Base-by-base conservation (phyloP, 2,797 vertebrate genomes). In the Pangasius djambal region DNA sequence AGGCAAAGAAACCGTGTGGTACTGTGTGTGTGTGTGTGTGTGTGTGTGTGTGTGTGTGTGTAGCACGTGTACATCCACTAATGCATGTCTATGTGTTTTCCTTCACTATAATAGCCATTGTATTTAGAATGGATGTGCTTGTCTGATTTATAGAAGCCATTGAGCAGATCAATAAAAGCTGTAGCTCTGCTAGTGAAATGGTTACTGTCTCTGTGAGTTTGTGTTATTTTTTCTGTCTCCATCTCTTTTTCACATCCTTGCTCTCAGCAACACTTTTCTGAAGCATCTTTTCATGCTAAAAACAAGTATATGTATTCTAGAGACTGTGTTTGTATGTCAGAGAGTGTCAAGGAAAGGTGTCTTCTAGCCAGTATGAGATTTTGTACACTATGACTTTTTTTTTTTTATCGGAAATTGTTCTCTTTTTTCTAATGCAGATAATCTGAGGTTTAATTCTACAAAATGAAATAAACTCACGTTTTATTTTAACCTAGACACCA, bases 141-240 rank as follows among this genome's bases (percentile, higher is more conserved):
- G 85, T 89, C 86, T 89, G 90, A 90, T 90, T 89, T 91, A 91
- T 91, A 90, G 89, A 92, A 88, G 88, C 75, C 79, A 63, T 87
- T 88, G 86, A 88, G 86, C 70, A 89, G 90, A 92, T 91, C 90
- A 31, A 91, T 92, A 79, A 91, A 87, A 91, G 86, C 87, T 89
- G 82, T 84, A 83, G 84, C 55, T 74, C 63, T 79, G 81, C 72
- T 89, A 55, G 67, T 88, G 81, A 72, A 90, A 88, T 87, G 59
- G 91, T 87, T 88, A 59, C 74, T 89, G 81, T 72, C 84, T 89
- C 69, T 79, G 86, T 86, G 77, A 89, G 70, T 84, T 79, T 88
- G 88, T 87, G 87, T 86, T 88, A 77, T 87, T 89, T 87, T 88
- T 48, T 67, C 81, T 57, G n/a, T n/a, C 44, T 89, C 8, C 61